Evolutionary conservation across 2,113 vertebrate species (phyloP), one percentile per base, ranked within the genome.

Genomic region (Eulemur rufifrons): DNA sequence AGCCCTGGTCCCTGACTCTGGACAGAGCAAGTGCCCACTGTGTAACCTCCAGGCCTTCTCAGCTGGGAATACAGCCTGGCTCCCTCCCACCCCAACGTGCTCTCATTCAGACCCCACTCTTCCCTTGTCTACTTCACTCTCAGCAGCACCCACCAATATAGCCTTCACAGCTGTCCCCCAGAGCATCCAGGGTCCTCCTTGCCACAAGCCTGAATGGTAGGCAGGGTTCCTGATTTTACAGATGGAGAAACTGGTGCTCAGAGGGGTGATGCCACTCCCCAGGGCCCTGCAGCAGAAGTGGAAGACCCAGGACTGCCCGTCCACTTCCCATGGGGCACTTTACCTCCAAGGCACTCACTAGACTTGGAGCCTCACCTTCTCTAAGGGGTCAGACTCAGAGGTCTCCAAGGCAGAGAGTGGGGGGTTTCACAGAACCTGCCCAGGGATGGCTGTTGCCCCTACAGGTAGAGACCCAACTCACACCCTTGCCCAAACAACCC

Each of bases 101-200:
- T 50, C 21, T 59, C 13, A 6, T 29, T 5, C 25, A 42, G 54
- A 34, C 10, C 54, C 23, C 4, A 54, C 29, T 20, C 9, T 56
- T 2, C 42, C 71, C 42, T 3, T 6, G 20, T 54, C 39, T 37
- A 25, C 45, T 45, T 69, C n/a, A 7, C 42, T 47, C 39, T 39
- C 37, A 34, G 92, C 52, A 76, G 84, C 37, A 32, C 76, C 94
- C 56, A 20, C 1, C 4, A 56, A 39, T 52, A 10, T 15, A 13
- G 42, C 73, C 47, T 9, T 96, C 96, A 93, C 77, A 87, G 96
- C 94, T 97, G 92, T 37, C 37, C 59, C 21, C 9, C 11, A 15
- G 29, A 13, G 32, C 29, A 32, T 11, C 47, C 56, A 3, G 2
- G 27, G 0, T n/a, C 52, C 45, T 39, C 27, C 68, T 8, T 21